These are phyloP conservation scores for Spondyliosoma cantharus DNA, from an alignment of 2,797 vertebrate species.

Conservation along the genomic window DNA sequence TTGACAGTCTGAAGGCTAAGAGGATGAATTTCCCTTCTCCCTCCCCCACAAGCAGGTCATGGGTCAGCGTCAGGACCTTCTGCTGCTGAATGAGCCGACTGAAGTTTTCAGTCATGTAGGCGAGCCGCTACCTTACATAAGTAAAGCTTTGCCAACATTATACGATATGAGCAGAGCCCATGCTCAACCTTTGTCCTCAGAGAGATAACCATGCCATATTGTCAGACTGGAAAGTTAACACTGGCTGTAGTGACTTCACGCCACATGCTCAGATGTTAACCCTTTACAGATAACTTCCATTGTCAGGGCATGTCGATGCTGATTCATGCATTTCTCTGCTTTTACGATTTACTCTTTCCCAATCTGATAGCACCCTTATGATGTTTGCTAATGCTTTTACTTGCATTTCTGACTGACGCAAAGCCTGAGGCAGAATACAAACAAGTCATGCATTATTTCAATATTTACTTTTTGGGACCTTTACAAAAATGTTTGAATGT, in stretches of 20 bases:
- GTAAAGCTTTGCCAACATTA: not conserved
- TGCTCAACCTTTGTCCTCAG: not conserved
- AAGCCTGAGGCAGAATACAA: conserved; percentile 6
- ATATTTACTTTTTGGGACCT: not conserved
- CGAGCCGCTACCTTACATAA: not conserved
- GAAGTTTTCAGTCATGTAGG: conserved; percentile 1
- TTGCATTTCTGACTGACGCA: conserved; percentile 4
- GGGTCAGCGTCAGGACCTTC: conserved; percentile 27
- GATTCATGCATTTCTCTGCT: conserved; percentile 38
- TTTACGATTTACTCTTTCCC: conserved; percentile 25
- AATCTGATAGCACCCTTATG: conserved; percentile 17
- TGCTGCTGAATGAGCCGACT: conserved; percentile 5
- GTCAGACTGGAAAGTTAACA: not conserved
- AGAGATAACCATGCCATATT: not conserved
- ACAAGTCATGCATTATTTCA: conserved; percentile 5
- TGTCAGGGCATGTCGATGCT: conserved; percentile 38
- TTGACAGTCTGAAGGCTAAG: conserved; percentile 2
- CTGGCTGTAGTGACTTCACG: not conserved
- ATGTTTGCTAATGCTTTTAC: conserved; percentile 33
- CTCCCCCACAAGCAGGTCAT: conserved; percentile 20
- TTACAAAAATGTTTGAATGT: not conserved
- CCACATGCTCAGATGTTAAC: conserved; percentile 6
- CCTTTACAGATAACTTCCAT: conserved; percentile 15
- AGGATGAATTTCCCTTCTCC: conserved; percentile 9
- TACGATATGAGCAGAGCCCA: not conserved